Conservation (phyloP, 1,140 invertebrate species). For the Heliconius hewitsoni region DNA sequence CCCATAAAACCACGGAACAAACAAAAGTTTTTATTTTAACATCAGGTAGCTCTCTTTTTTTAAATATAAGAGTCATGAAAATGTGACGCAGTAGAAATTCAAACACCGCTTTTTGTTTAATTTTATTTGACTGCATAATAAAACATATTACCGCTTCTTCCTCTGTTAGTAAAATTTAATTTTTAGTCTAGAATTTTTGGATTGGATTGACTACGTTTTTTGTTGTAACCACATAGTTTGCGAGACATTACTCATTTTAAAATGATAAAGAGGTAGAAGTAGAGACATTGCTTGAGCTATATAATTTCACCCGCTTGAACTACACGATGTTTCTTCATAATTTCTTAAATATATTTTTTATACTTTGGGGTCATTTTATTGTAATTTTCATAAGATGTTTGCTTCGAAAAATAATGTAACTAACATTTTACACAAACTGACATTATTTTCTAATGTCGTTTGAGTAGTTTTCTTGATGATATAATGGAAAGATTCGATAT, state of each 20-base stretch:
- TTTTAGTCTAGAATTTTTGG: no score
- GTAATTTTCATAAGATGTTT: no score
- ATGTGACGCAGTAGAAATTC: neutral
- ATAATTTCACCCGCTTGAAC: neutral
- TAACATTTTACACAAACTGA: no score
- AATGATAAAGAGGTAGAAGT: neutral
- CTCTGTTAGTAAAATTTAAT: no score
- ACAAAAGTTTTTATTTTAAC: neutral
- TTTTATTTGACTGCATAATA: neutral
- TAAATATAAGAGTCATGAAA: neutral
- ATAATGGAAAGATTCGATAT: no score
- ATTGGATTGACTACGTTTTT: no score
- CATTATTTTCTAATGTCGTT: no score
- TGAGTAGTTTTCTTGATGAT: no score
- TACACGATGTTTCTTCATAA: neutral
- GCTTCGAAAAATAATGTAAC: no score
- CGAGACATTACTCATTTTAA: neutral
- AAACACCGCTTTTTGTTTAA: neutral
- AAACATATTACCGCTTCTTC: no score
- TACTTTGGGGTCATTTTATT: no score
- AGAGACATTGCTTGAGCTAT: neutral
- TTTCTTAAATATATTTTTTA: no score
- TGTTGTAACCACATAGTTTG: neutral
- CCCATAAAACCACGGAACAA: neutral
- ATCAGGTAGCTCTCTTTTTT: slow-evolving; percentile 5